phyloP scores from a whole-genome alignment of 37 sponge, comb jelly and placozoan genomes.

The Aplysina aerophoba region DNA sequence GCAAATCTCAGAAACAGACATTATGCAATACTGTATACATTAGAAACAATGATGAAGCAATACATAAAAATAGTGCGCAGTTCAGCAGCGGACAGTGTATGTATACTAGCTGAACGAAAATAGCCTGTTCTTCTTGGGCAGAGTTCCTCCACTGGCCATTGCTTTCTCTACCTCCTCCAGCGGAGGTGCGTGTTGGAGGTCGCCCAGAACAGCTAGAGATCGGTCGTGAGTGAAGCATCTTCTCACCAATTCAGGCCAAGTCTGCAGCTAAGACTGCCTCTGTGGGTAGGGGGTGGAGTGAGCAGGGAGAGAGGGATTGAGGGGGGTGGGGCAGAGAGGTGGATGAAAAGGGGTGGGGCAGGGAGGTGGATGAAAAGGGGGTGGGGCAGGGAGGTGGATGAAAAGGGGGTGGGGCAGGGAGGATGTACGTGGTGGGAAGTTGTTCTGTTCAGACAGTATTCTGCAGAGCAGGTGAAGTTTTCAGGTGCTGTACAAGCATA shows the following conservation, averaged over 20 bases:
- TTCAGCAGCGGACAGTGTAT: not conserved
- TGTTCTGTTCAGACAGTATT: too few relatives aligned
- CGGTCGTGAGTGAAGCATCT: constrained; percentile 46
- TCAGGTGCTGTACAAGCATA: too few relatives aligned
- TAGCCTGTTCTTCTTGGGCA: constrained; percentile 37
- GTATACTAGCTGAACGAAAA: constrained; percentile 52
- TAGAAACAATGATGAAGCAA: too few relatives aligned
- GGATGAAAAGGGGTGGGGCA: not conserved
- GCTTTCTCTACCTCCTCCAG: constrained; percentile 58
- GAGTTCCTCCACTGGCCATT: constrained; percentile 25
- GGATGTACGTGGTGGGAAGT: not conserved
- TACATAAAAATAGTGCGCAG: too few relatives aligned
- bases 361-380: not conserved
- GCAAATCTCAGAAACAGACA: too few relatives aligned
- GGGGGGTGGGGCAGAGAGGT: not conserved
- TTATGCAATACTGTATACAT: too few relatives aligned
- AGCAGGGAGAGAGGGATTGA: not conserved
- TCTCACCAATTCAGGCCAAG: constrained; percentile 51
- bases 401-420: not conserved
- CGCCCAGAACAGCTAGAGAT: constrained; percentile 68
- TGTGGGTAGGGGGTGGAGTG: not conserved
- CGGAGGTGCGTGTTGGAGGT: constrained; percentile 58
- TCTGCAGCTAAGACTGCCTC: constrained; percentile 67
- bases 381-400: not conserved
- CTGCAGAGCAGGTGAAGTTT: too few relatives aligned